Percentiles rank a stretch among this genome's conserved stretches.
Conservation (phyloP, 2,113 vertebrate species). For the Neodon shergylaensis region DNA sequence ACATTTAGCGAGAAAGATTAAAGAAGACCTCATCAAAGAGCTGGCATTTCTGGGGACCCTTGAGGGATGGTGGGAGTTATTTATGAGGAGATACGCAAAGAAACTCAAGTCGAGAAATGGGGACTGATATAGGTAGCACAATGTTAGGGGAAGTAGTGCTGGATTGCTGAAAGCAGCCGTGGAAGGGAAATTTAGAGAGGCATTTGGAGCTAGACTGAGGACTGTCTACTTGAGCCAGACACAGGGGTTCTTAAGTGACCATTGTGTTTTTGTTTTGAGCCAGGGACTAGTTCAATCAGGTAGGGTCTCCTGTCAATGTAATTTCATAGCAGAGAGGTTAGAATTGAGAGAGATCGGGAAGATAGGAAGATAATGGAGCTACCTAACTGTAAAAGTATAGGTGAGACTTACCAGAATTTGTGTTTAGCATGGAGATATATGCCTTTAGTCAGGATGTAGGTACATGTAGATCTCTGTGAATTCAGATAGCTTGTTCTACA, state of each 20-base stretch:
- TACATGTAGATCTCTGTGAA: not conserved
- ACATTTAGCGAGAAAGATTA: conserved; percentile 55
- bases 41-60: conserved; percentile 54
- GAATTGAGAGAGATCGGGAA: not conserved
- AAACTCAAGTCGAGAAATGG: not conserved
- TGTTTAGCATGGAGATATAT: not conserved
- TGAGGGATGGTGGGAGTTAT: conserved; percentile 34
- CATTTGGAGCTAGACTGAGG: not conserved
- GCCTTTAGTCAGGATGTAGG: not conserved
- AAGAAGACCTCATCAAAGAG: conserved; percentile 63
- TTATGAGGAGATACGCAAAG: conserved; percentile 23
- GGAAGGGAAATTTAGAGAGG: conserved; percentile 5
- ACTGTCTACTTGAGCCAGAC: not conserved
- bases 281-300: conserved; percentile 7
- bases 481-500: not conserved
- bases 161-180: not conserved
- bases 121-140: not conserved
- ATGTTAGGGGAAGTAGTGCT: not conserved
- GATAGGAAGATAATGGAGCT: not conserved
- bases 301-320: not conserved
- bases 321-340: not conserved
- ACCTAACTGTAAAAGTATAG: not conserved
- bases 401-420: not conserved
- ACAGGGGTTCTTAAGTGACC: not conserved
- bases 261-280: not conserved